Evolutionary conservation across 1,140 invertebrate species (phyloP).

Genomic region (Paralvinella palmiformis): DNA sequence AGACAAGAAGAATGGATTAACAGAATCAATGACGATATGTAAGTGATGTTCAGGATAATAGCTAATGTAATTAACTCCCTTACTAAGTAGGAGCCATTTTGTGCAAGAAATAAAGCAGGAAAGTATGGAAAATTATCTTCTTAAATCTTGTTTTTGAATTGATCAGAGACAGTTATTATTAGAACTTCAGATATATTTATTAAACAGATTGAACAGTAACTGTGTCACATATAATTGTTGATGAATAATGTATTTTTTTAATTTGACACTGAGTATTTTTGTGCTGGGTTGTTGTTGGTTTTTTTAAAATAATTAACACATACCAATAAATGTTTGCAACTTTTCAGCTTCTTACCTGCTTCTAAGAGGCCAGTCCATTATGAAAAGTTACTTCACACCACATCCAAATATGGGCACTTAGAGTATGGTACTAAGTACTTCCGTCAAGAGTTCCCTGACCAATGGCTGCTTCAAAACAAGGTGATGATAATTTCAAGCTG

Average conservation of each 20-base stretch:
- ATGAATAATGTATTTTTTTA: neutral
- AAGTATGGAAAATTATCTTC: neutral
- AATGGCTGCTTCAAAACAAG: constrained; percentile 24
- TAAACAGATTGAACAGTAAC: neutral
- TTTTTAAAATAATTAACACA: too few species aligned
- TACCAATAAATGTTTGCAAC: too few species aligned
- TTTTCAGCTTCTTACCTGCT: constrained; percentile 43
- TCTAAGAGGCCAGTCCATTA: constrained; percentile 30
- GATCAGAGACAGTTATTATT: neutral
- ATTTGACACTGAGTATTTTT: neutral
- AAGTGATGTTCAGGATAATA: constrained; percentile 21
- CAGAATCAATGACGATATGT: constrained; percentile 45
- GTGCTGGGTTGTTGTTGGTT: neutral
- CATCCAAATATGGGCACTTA: constrained; percentile 40
- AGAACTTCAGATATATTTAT: neutral
- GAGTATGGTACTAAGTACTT: constrained; percentile 46
- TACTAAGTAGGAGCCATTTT: neutral
- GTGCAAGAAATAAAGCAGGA: neutral
- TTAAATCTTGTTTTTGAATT: neutral
- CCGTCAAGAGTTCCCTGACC: constrained; percentile 39
- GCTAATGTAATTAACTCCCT: neutral
- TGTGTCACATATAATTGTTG: neutral
- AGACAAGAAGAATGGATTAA: constrained; percentile 47
- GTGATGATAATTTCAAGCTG: neutral
- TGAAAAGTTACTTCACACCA: constrained; percentile 41